These are phyloP conservation scores for Agonopterix arenella DNA, from an alignment of 2,888 invertebrate species.

Conservation along the genomic window DNA sequence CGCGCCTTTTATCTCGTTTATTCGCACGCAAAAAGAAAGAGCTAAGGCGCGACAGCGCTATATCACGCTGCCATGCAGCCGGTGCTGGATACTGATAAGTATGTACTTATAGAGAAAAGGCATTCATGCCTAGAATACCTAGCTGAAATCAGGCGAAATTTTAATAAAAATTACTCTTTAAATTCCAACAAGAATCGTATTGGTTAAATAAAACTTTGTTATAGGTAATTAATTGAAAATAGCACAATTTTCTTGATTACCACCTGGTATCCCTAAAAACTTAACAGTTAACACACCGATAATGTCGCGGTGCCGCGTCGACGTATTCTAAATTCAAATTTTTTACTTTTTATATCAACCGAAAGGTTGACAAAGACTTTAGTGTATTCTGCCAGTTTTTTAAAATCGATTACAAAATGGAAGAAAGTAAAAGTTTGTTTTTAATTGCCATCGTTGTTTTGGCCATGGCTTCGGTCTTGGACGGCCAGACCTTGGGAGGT, in stretches of 20 bases:
- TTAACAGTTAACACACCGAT: conserved; percentile 1
- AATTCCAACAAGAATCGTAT: not conserved
- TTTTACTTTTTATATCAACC: conserved; percentile 5
- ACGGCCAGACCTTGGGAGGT: conserved; percentile 64
- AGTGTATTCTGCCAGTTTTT: conserved; percentile 1
- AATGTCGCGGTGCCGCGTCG: conserved; percentile 20
- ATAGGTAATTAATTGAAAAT: not conserved
- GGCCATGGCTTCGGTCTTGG: conserved; percentile 38
- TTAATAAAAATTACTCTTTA: not conserved
- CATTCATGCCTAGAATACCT: not conserved
- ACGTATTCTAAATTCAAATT: conserved; percentile 32
- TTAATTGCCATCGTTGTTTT: conserved; percentile 33
- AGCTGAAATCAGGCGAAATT: not conserved
- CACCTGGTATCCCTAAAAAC: too few relatives aligned
- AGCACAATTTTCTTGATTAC: too few relatives aligned
- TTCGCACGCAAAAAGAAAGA: not conserved
- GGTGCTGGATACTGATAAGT: too few relatives aligned
- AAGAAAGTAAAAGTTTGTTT: conserved; percentile 31
- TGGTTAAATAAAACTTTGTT: not conserved
- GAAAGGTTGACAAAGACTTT: not conserved
- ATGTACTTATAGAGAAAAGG: too few relatives aligned
- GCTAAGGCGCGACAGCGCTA: too few relatives aligned
- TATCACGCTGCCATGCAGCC: too few relatives aligned
- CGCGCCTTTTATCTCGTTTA: too few relatives aligned
- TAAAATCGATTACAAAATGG: conserved; percentile 28